phyloP scores from a whole-genome alignment of 1,140 invertebrate species.

The Dufourea novaeangliae region DNA sequence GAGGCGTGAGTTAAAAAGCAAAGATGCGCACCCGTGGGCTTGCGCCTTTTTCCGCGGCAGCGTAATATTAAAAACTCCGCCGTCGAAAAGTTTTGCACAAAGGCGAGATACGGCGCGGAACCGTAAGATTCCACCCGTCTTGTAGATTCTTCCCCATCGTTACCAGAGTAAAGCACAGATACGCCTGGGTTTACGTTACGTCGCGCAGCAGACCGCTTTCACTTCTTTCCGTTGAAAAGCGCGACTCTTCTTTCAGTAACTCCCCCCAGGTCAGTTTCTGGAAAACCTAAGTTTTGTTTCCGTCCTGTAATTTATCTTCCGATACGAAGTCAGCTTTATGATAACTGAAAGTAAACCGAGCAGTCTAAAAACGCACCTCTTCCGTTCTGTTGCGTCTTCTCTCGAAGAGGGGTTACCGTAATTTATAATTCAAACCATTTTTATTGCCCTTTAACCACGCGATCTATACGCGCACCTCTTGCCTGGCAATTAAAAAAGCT shows the following conservation, averaged over 20 bases:
- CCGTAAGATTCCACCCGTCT: conserved; percentile 26
- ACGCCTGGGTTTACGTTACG: neutral
- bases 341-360: conserved; percentile 26
- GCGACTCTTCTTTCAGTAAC: neutral
- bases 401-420: no score
- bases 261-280: neutral
- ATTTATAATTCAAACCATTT: neutral
- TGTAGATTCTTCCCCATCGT: conserved; percentile 1
- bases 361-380: neutral
- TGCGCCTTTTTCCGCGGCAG: neutral
- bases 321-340: conserved; percentile 1
- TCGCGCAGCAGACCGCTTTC: neutral
- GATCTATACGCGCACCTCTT: no score
- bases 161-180: neutral
- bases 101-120: conserved; percentile 8
- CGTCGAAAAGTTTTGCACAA: conserved; percentile 29
- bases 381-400: no score
- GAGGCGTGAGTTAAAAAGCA: conserved; percentile 25
- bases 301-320: conserved; percentile 19
- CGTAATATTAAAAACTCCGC: conserved; percentile 33
- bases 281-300: conserved; percentile 14
- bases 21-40: neutral
- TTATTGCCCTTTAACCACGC: neutral
- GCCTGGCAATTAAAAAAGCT: no score
- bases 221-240: conserved; percentile 24